Evolutionary conservation across 2,113 vertebrate genomes (phyloP).

Genomic region (Euleptes europaea): DNA sequence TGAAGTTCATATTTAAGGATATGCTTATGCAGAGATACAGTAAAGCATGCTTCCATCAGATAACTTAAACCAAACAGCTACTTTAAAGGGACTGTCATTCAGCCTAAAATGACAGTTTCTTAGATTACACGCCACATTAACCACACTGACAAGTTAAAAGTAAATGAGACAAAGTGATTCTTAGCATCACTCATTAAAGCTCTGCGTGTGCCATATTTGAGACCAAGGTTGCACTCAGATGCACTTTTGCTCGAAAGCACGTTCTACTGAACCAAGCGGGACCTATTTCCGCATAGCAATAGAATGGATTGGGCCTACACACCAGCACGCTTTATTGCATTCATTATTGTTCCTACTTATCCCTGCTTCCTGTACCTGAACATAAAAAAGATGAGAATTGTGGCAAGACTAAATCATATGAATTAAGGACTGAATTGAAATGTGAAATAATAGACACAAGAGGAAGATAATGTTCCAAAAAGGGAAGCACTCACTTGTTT

Average conservation of each 20-base stretch:
- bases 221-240: neutral
- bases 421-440: neutral
- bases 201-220: neutral
- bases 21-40: neutral
- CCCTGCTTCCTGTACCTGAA: neutral
- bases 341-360: neutral
- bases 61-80: neutral
- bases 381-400: neutral
- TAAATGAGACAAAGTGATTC: neutral
- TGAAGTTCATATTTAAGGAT: neutral
- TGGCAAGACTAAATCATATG: neutral
- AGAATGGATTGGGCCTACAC: too few species aligned
- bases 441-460: neutral
- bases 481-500: constrained; percentile 80
- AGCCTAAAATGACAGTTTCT: neutral
- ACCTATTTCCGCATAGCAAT: neutral
- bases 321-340: neutral
- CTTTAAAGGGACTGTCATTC: neutral
- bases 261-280: neutral
- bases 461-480: neutral
- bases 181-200: neutral
- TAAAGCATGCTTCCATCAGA: neutral
- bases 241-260: too few species aligned
- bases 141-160: neutral
- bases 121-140: neutral